A percentile compares a stretch with the other conserved stretches of the same genome.
phyloP scores from a whole-genome alignment of 2,888 invertebrate species.

The Tuta absoluta region DNA sequence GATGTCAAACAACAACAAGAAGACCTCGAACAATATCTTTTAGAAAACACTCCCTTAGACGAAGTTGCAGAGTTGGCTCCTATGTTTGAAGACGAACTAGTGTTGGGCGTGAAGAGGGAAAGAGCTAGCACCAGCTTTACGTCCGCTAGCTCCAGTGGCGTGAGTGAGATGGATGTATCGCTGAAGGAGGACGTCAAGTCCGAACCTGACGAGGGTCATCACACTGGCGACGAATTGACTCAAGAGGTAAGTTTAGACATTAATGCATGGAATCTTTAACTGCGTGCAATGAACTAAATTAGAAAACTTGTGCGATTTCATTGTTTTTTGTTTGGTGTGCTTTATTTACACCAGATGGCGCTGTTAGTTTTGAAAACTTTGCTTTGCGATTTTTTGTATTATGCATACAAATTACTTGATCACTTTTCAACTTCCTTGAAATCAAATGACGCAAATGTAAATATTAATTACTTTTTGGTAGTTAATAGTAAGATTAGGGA shows the following conservation, averaged over 20 bases:
- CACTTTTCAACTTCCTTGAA: too few relatives aligned
- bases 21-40: constrained; percentile 66
- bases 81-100: constrained; percentile 69
- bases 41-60: constrained; percentile 73
- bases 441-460: background rate
- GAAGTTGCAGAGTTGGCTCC: constrained; percentile 68
- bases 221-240: constrained; percentile 74
- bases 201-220: constrained; percentile 74
- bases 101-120: constrained; percentile 70
- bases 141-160: constrained; percentile 74
- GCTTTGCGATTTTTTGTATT: background rate
- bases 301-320: background rate
- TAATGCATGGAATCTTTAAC: constrained; percentile 9
- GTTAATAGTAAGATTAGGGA: background rate
- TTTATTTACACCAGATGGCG: background rate
- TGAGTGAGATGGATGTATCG: constrained; percentile 72
- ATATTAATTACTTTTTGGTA: background rate
- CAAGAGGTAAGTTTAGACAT: constrained; percentile 73
- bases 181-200: constrained; percentile 63
- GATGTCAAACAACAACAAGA: constrained; percentile 70
- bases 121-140: constrained; percentile 78
- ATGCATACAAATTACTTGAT: too few relatives aligned
- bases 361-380: background rate
- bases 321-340: background rate
- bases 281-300: background rate